A percentile compares a stretch with the other conserved stretches of the same genome.
These are phyloP conservation scores for Elachura formosa DNA, from an alignment of 2,113 vertebrate species.

Conservation along the genomic window DNA sequence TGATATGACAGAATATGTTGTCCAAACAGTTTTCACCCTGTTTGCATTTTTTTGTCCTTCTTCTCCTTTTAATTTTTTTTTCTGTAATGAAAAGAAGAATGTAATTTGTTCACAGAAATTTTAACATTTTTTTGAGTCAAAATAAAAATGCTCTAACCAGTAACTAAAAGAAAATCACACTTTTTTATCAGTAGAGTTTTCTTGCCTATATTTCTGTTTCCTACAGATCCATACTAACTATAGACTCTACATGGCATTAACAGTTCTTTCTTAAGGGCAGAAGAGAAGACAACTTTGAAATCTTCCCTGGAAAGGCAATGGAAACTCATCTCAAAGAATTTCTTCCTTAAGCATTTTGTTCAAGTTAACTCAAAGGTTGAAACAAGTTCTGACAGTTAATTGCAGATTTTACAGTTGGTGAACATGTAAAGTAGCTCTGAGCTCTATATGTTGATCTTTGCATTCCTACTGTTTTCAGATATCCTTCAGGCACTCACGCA, in stretches of 20 bases:
- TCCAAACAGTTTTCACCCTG: background rate
- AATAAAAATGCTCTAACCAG: background rate
- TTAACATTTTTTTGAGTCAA: background rate
- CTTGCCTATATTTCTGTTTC: background rate
- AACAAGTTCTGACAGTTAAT: background rate
- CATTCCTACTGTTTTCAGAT: background rate
- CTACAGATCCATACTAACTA: background rate
- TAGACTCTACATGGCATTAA: background rate
- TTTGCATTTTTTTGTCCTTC: fast-evolving
- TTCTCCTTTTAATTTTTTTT: fast-evolving
- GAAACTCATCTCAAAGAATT: background rate
- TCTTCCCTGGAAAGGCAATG: background rate
- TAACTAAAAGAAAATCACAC: background rate
- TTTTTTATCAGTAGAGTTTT: background rate
- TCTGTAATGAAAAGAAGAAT: background rate
- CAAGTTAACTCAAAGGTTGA: background rate
- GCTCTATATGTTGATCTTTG: fast-evolving
- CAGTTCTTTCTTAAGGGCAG: background rate
- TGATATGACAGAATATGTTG: background rate
- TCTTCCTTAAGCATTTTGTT: background rate
- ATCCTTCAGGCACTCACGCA: background rate
- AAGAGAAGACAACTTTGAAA: background rate
- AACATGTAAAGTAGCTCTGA: background rate
- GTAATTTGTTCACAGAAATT: background rate
- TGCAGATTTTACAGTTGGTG: background rate